Base-by-base conservation (phyloP, 2,113 vertebrate genomes). In the Chloropsis cyanopogon region DNA sequence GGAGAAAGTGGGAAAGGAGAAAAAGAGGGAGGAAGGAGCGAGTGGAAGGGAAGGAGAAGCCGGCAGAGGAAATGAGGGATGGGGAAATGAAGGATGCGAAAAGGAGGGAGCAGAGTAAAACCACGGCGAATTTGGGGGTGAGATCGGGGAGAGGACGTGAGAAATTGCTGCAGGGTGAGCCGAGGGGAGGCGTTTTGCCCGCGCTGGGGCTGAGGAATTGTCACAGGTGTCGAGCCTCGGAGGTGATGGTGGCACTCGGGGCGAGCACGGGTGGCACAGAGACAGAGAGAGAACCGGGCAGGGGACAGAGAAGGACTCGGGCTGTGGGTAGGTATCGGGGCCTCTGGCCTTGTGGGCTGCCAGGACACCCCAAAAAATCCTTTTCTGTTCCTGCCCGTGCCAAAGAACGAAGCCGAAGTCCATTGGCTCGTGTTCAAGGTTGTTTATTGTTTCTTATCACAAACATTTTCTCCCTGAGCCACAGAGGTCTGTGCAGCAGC, bases 171-270 rank as follows among this genome's bases (percentile, higher is more conserved):
- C 69, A n/a, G 76, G 5, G 5, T 10, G 42, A 73, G 5, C 35
- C 17, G 1, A 35, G 37, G 47, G 81, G 31, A 73, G 4, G 13
- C 17, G 12, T 59, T 91, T 31, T 44, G 17, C 29, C 52, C 39
- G 29, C 13, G 0, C 6, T 39, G 13, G 4, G 49, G 11, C 9
- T 1, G 3, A 29, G 52, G 12, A 24, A 49, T 28, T 14, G 44
- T 61, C 61, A 29, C 26, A 2, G 24, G 15, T 3, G 49, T 16
- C 37, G 29, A 23, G 60, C 25, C 39, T 10, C 10, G 17, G 66
- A 42, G 71, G 71, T 54, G 46, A 39, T 29, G 47, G 39, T 22
- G 65, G 57, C 82, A 7, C 49, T 57, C 33, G 44, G 44, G 11
- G 46, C 14, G 25, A 88, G 18, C 72, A n/a, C 3, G 12, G 47